phyloP scores from a whole-genome alignment of 2,797 vertebrate genomes.

The Pseudochirops cupreus region DNA sequence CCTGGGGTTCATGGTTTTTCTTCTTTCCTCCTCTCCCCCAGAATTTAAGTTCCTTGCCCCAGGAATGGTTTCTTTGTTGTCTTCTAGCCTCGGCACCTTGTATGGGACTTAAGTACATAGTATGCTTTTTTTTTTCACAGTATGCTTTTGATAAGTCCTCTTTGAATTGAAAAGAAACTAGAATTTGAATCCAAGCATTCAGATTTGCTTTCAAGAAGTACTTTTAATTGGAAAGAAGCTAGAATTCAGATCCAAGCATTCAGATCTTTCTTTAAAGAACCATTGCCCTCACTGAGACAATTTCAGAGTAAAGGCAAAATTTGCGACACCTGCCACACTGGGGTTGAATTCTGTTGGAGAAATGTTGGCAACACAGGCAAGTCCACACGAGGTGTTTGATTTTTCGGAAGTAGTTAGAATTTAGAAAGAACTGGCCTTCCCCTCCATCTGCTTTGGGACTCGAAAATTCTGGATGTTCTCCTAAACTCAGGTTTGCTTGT shows the following conservation, averaged over 20 bases:
- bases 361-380: neutral
- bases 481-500: no score
- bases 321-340: neutral
- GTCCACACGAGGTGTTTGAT: neutral
- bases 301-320: neutral
- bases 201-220: neutral
- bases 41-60: neutral
- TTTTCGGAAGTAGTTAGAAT: neutral
- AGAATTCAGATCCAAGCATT: neutral
- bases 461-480: no score
- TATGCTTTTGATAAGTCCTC: no score
- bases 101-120: neutral
- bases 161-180: no score
- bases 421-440: neutral
- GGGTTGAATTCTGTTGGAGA: neutral
- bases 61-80: neutral
- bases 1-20: neutral
- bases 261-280: neutral
- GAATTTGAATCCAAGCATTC: neutral
- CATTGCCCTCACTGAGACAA: no score
- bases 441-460: no score
- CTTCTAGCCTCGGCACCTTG: neutral
- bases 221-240: no score
- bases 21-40: neutral
- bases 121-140: no score